Conservation (phyloP, 2,797 vertebrate genomes). For the Borostomias antarcticus region DNA sequence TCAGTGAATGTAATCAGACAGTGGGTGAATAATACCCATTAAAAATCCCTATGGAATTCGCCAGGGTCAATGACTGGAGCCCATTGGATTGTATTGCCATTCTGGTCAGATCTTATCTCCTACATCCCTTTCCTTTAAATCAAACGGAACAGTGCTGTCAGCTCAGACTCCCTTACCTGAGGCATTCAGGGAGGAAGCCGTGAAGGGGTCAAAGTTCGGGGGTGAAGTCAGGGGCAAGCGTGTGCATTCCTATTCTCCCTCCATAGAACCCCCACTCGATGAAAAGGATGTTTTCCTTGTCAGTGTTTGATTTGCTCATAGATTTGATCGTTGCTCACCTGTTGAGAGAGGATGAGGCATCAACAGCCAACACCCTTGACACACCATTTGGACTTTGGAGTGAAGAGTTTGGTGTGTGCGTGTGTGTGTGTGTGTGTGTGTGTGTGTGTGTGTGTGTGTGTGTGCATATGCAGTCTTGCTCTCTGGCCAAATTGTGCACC, state of each 20-base stretch:
- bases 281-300: conserved; percentile 8
- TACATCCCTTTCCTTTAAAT: conserved; percentile 46
- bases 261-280: no score
- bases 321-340: background rate
- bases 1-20: conserved; percentile 23
- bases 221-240: conserved; percentile 50
- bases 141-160: conserved; percentile 39
- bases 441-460: background rate
- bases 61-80: background rate
- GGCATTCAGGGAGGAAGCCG: conserved; percentile 34
- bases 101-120: conserved; percentile 14
- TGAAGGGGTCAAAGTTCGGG: conserved; percentile 32
- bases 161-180: conserved; percentile 48
- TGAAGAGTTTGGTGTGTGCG: conserved; percentile 3
- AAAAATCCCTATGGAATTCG: conserved; percentile 5
- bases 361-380: background rate
- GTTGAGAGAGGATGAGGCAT: background rate
- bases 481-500: conserved; percentile 4
- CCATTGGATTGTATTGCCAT: background rate
- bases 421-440: background rate
- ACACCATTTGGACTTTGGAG: conserved; percentile 13
- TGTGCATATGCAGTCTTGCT: no score
- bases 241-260: conserved; percentile 30
- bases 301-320: background rate
- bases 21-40: conserved; percentile 15